These are phyloP conservation scores for Acanthisitta chloris DNA, from an alignment of 2,113 vertebrate genomes.

Conservation along the genomic window DNA sequence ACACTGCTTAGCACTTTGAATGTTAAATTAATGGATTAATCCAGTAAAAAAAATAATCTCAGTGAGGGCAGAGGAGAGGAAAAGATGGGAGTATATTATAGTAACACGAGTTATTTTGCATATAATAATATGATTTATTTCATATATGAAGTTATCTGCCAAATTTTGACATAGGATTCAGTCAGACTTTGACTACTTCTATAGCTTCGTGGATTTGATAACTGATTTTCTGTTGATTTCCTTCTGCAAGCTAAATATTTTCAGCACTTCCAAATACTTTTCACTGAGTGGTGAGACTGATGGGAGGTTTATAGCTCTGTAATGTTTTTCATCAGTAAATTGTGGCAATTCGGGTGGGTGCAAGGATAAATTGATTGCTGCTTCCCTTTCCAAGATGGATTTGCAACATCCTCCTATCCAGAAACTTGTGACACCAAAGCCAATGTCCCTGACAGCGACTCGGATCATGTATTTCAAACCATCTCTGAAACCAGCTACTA, in stretches of 20 bases:
- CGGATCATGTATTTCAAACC: conserved; percentile 88
- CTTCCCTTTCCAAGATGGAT: conserved; percentile 81
- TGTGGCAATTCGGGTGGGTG: neutral
- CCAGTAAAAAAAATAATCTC: neutral
- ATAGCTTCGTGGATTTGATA: neutral
- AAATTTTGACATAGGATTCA: neutral
- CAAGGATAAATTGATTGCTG: neutral
- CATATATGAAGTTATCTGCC: neutral
- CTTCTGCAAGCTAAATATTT: neutral
- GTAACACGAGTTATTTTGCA: neutral
- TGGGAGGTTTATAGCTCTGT: neutral
- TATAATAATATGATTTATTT: neutral
- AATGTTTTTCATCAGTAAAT: neutral
- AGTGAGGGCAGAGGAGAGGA: neutral
- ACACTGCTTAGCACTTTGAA: neutral
- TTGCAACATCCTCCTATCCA: conserved; percentile 84
- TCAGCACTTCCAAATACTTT: neutral
- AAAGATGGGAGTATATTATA: neutral
- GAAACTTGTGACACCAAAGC: conserved; percentile 84
- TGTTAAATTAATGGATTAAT: neutral
- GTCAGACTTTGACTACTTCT: neutral
- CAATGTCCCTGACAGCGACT: conserved; percentile 75
- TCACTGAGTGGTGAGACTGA: neutral
- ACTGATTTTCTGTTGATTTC: neutral
- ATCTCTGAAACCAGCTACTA: conserved; percentile 82